phyloP scores from a whole-genome alignment of 2,113 vertebrate genomes.

The Phylloscopus trochiloides region DNA sequence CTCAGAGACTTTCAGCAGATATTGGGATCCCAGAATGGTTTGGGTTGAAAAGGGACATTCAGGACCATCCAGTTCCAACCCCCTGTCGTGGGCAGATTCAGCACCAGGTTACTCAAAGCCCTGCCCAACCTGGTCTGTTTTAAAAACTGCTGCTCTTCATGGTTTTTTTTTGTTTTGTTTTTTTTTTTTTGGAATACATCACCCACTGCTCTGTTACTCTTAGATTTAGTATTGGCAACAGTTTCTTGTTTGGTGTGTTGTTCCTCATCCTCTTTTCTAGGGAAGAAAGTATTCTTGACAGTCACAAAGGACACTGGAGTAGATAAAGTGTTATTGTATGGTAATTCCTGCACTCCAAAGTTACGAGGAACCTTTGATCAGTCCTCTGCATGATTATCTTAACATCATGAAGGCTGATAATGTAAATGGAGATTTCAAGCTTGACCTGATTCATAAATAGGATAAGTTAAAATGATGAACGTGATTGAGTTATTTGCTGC shows the following conservation, averaged over 20 bases:
- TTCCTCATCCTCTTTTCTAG: not conserved
- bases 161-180: not conserved
- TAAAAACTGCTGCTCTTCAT: not conserved
- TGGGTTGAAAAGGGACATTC: not conserved
- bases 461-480: slow-evolving; percentile 19
- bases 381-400: slow-evolving; percentile 14
- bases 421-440: slow-evolving; percentile 43
- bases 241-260: not conserved
- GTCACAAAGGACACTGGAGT: not conserved
- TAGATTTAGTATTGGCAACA: rapidly evolving
- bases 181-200: not conserved
- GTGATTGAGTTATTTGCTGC: not conserved
- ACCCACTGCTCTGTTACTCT: not conserved
- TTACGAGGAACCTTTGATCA: slow-evolving; percentile 1
- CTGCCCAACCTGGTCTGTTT: not conserved
- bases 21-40: not conserved
- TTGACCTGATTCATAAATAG: slow-evolving; percentile 38
- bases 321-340: not conserved
- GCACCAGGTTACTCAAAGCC: not conserved
- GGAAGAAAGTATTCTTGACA: not conserved
- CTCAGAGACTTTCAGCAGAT: not conserved
- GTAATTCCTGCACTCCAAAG: not conserved
- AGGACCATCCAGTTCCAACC: not conserved
- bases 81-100: not conserved
- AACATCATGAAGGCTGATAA: not conserved